phyloP scores from a whole-genome alignment of 2,113 vertebrate genomes.

The Bufo gargarizans region DNA sequence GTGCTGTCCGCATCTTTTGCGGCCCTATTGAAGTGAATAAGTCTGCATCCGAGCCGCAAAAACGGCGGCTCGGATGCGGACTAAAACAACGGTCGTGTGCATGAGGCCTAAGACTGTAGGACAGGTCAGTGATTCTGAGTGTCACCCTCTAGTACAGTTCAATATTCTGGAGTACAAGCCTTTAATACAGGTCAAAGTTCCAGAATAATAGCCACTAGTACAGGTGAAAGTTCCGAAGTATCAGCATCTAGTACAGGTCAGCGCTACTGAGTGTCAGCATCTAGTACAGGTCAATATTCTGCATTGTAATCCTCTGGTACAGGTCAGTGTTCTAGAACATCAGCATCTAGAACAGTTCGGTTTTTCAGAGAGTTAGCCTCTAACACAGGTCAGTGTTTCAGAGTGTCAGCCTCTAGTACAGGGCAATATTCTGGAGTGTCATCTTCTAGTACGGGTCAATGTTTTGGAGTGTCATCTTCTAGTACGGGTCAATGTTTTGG shows the following conservation, averaged over 20 bases:
- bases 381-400: not conserved
- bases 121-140: not conserved
- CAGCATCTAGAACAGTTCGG: not conserved
- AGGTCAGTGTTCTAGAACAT: not conserved
- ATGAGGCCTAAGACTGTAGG: no score
- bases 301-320: not conserved
- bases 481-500: no score
- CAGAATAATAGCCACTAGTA: not conserved
- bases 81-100: no score
- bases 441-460: no score
- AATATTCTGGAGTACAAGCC: not conserved
- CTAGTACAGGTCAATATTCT: not conserved
- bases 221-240: not conserved
- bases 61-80: no score
- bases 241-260: not conserved
- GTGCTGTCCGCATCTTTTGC: no score
- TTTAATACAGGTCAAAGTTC: not conserved
- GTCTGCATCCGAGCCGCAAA: no score
- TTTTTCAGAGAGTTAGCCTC: not conserved
- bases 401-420: not conserved
- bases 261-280: not conserved
- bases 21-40: no score
- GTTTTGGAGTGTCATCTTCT: not conserved
- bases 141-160: not conserved
- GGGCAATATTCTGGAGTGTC: no score